Evolutionary conservation across 37 sponge, comb jelly and placozoan species (phyloP), one percentile per base, ranked within the genome.

Genomic region (Tethya wilhelma): DNA sequence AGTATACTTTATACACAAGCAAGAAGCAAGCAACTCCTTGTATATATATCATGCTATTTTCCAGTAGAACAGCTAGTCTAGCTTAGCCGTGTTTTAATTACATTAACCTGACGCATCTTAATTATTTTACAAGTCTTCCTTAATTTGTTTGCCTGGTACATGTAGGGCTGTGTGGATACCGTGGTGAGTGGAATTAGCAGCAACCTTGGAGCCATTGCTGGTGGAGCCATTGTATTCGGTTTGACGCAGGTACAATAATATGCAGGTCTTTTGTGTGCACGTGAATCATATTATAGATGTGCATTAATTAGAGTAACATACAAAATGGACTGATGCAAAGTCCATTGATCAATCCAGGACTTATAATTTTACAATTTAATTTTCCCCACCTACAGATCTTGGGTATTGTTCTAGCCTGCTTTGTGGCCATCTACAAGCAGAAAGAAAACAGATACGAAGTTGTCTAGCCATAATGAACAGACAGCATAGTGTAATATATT

Each of bases 361-460:
- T 9, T 49, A 19, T n/a, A n/a, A n/a, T n/a, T 60, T 60, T 26
- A 12, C 28, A 36, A 69, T 69, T 3, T 42, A 12, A 33, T 33
- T 78, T 2, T 0, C 22, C 63, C 32, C n/a, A n/a, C 34, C 28
- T 77, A 20, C 83, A 89, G 89, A 70, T 89, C 0, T 4, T 71
- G 45, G 89, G 84, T 0, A 49, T 89, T 6, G 78, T 77, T 6
- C 38, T 84, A 74, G 70, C 89, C 29, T 89, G 84, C 38, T 83
- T 89, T 65, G 89, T 89, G 40, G 73, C 84, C 41, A 36, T 89
- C 2, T 77, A 45, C 53, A 83, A 83, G 56, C 75, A 20, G 23
- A 3, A 58, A 22, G 84, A 87, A 28, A 68, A 70, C 26, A 89
- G 71, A 32, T 89, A 89, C 53, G 83, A 89, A 64, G 83, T 89